Evolutionary conservation across 1,140 invertebrate genomes (phyloP).

Genomic region (Zaprionus camerounensis): DNA sequence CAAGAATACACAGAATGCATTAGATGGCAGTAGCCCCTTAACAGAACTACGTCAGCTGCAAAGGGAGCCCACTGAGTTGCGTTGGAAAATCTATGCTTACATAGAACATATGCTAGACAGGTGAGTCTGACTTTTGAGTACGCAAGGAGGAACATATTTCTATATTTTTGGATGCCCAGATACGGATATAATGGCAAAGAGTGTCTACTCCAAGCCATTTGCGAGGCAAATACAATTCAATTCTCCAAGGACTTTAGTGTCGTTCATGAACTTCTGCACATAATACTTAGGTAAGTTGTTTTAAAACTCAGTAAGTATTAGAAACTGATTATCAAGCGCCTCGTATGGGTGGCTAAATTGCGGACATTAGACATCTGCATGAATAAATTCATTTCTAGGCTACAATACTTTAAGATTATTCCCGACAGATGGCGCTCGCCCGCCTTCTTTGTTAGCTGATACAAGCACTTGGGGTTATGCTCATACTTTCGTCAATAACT

Average conservation of each 20-base stretch:
- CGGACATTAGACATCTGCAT: no score
- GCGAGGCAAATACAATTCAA: constrained; percentile 50
- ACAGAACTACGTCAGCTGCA: constrained; percentile 20
- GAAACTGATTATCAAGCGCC: no score
- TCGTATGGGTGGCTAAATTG: no score
- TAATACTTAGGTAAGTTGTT: constrained; percentile 52
- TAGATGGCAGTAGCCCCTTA: neutral
- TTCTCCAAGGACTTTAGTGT: constrained; percentile 54
- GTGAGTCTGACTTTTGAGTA: constrained; percentile 29
- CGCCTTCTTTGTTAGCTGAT: no score
- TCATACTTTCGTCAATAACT: no score
- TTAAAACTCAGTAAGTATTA: no score
- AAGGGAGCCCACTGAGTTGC: constrained; percentile 32
- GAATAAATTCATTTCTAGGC: no score
- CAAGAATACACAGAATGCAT: constrained; percentile 1
- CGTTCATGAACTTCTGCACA: constrained; percentile 52
- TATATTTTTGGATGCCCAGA: constrained; percentile 14
- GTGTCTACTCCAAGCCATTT: constrained; percentile 60
- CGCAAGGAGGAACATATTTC: neutral
- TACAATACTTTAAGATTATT: no score
- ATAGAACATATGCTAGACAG: constrained; percentile 58
- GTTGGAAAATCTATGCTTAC: constrained; percentile 65
- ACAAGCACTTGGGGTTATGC: no score
- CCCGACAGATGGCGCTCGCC: no score
- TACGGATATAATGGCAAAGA: constrained; percentile 63